Evolutionary conservation across 2,113 vertebrate genomes (phyloP).

Genomic region (Oreochromis tanganicae): DNA sequence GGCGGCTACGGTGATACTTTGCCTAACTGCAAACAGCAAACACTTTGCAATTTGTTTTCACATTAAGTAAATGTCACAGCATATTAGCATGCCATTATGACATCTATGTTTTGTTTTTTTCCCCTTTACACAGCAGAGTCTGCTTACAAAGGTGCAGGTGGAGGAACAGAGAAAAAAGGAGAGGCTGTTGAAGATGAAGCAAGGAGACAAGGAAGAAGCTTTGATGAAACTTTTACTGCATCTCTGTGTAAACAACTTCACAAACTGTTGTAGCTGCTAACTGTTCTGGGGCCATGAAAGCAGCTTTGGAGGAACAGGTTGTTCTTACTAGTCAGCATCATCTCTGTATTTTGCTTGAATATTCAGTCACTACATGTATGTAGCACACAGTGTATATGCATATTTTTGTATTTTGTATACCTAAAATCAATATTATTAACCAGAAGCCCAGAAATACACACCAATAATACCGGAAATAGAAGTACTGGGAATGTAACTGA

Average conservation of each 20-base stretch:
- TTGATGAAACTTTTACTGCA: conserved; percentile 17
- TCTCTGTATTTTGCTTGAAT: not conserved
- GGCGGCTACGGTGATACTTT: conserved; percentile 11
- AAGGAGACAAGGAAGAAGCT: not conserved
- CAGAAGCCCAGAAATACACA: not conserved
- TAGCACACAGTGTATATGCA: not conserved
- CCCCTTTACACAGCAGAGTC: not conserved
- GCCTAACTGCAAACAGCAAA: conserved; percentile 47
- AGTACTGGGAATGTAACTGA: conserved; percentile 14
- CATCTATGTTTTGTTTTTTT: not conserved
- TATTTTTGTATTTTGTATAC: not conserved
- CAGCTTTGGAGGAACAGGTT: conserved; percentile 11
- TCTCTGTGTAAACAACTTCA: conserved; percentile 19
- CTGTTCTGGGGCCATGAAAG: not conserved
- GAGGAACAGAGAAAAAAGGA: not conserved
- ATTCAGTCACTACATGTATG: not conserved
- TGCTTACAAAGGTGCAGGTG: not conserved
- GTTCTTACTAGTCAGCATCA: not conserved
- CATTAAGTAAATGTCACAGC: conserved; percentile 63
- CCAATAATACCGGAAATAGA: not conserved
- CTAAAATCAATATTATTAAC: conserved; percentile 23
- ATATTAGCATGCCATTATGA: conserved; percentile 47
- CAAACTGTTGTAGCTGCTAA: conserved; percentile 32
- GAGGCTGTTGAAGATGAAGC: not conserved
- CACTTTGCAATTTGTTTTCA: conserved; percentile 52